Base-by-base conservation (phyloP, 2,797 vertebrate genomes). In the Gallinago nigripennis region DNA sequence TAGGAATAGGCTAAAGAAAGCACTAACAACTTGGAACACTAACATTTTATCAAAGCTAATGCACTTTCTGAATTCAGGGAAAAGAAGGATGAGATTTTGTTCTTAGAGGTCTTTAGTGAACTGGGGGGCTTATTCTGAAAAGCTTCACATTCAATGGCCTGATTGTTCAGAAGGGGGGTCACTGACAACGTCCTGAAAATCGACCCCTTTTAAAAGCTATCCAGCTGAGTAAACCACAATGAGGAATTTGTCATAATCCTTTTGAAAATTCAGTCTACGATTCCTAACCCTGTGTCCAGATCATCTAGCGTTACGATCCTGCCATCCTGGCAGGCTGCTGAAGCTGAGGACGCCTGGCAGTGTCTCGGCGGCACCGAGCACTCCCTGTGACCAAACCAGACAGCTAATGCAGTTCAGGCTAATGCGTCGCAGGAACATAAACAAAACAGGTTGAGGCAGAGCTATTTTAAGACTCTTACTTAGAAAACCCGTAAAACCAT, bases 391-490 rank as follows among this genome's bases (percentile, higher is more conserved):
- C 91, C 77, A 82, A 86, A 90, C n/a, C 68, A 41, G 51, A 69
- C 89, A 86, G 81, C 81, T 92, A 85, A 75, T 19, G 50, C 82
- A 84, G 91, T 61, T 75, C 83, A 37, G 64, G 21, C 64, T 88
- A 95, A 96, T 30, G 86, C 14, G 9, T 71, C 57, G 68, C 90
- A 82, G 53, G 83, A 83, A 84, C 64, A 93, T 3, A 95, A 92
- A 95, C 92, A 91, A 79, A 94, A 95, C 68, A 85, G 31, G 65
- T 27, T 31, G 60, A 86, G 65, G 86, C 85, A 93, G 8, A 61
- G 68, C 75, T 96, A 93, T 94, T 95, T 93, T 93, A 96, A 95
- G 81, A 65, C 27, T 64, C 46, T 78, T 78, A 54, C 85, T 90
- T 82, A 65, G 75, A 90, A 95, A 97, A 75, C 54, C 45, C 6